Base-by-base conservation (phyloP, 2,113 vertebrate genomes). In the Paralichthys olivaceus region DNA sequence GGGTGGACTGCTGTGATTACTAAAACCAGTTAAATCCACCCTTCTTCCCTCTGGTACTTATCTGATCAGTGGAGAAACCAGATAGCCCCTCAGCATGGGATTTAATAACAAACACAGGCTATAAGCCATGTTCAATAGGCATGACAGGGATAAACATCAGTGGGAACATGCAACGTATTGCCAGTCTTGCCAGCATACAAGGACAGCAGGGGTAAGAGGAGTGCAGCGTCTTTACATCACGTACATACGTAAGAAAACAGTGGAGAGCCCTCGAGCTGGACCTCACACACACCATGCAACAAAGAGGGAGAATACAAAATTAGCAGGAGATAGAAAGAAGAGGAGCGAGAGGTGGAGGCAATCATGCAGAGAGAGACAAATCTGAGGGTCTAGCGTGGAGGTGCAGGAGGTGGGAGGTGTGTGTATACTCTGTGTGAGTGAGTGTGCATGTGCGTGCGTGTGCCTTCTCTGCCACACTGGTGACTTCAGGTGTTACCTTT, bases 401-500 rank as follows among this genome's bases (percentile, higher is more conserved):
- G 72, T 75, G 64, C 64, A 69, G 70, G 68, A 49, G 62, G 66
- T 69, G 56, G 62, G 26, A 77, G 76, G 26, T 77, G 79, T 89
- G 66, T 84, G 77, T 74, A 17, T 66, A 47, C 47, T 32, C 68
- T 63, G 58, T 29, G 56, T 58, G 28, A 70, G 78, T 89, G 67
- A 83, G 77, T 76, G 19, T 67, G 57, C 34, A 69, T 76, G 65
- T 56, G 47, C 71, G 70, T 58, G 73, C 74, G 79, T 25, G 13
- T 61, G 70, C 34, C 75, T 26, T 28, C 69, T 60, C 72, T 75
- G 60, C 70, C 54, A 72, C 84, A 86, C 73, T 78, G 73, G 80
- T 91, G 89, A 91, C 87, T 86, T 89, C 80, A 91, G 89, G 91
- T 89, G 84, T 87, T 90, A 89, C 88, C 86, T 76, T 91, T 78